Base-by-base conservation (phyloP, 1,140 invertebrate genomes). In the Drosophila takahashii region DNA sequence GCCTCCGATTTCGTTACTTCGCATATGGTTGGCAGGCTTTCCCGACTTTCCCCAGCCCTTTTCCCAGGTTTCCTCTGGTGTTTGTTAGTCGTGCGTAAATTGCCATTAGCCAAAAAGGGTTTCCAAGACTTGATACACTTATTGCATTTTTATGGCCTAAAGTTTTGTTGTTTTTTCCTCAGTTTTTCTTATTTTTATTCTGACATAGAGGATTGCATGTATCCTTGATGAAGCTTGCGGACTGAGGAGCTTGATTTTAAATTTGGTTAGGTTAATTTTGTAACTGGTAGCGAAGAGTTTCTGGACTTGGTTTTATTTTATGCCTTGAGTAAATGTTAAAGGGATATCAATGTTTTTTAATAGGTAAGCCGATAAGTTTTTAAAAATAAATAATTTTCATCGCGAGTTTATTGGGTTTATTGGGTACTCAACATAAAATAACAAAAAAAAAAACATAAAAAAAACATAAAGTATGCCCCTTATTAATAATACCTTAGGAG, bases 11-110 rank as follows among this genome's bases (percentile, higher is more conserved):
- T 52, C 34, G 41, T 50, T 52, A 32, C 32, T 22, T 53, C 47
- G 69, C 67, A 60, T 57, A 73, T 79, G 76, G 66, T 77, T 72
- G 15, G n/a, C 36, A 45, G 32, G 32, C 32, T 50, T 47, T 26
- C 36, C 22, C 15, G 36, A 42, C 10, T 65, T 22, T 10, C 16
- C 45, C 48, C 39, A 13, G n/a, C 22, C 9, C 3, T 13, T 16
- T 47, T 57, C 60, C 11, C 60, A 26, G 60, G 34, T 60, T 39
- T 34, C 27, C 54, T 59, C 60, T 81, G 73, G 79, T 61, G 79
- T 72, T 83, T 83, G 80, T 65, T 79, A 86, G 75, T 87, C 81
- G 81, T 87, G 81, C 83, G 81, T 87, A 69, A 87, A 86, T 81
- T 86, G 83, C 81, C 83, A 87, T 87, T 86, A 83, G 83, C 75